These are phyloP conservation scores for Astyanax mexicanus DNA, from an alignment of 2,797 vertebrate species.

Conservation along the genomic window DNA sequence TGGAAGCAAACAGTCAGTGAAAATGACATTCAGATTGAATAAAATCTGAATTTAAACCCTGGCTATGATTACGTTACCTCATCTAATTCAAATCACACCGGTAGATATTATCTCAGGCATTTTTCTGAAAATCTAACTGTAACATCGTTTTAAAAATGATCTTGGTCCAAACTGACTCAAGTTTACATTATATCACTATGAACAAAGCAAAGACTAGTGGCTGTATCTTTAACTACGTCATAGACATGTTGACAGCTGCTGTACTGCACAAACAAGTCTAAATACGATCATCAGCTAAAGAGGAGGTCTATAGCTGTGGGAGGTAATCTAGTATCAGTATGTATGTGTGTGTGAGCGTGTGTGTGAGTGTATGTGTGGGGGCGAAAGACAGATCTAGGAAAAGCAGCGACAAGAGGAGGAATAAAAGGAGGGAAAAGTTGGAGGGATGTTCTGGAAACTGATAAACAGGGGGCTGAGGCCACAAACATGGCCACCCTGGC, in stretches of 20 bases:
- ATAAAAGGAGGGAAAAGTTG: conserved; percentile 54
- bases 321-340: conserved; percentile 57
- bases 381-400: not conserved
- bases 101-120: too few relatives aligned
- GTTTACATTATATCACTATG: not conserved
- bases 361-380: conserved; percentile 36
- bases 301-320: conserved; percentile 14
- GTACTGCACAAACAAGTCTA: conserved; percentile 25
- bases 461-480: conserved; percentile 72
- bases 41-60: too few relatives aligned
- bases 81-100: too few relatives aligned
- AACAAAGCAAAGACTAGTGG: conserved; percentile 50
- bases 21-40: too few relatives aligned
- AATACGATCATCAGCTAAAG: conserved; percentile 38
- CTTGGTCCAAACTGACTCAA: not conserved
- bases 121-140: not conserved
- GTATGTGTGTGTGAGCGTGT: conserved; percentile 59
- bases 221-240: conserved; percentile 45
- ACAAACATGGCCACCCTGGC: conserved; percentile 67
- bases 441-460: conserved; percentile 59
- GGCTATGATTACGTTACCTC: too few relatives aligned
- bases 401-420: conserved; percentile 35
- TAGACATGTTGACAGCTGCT: conserved; percentile 9
- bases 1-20: too few relatives aligned
- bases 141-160: not conserved